phyloP scores from a whole-genome alignment of 37 sponge, comb jelly and placozoan species.

The Ephydatia muelleri region DNA sequence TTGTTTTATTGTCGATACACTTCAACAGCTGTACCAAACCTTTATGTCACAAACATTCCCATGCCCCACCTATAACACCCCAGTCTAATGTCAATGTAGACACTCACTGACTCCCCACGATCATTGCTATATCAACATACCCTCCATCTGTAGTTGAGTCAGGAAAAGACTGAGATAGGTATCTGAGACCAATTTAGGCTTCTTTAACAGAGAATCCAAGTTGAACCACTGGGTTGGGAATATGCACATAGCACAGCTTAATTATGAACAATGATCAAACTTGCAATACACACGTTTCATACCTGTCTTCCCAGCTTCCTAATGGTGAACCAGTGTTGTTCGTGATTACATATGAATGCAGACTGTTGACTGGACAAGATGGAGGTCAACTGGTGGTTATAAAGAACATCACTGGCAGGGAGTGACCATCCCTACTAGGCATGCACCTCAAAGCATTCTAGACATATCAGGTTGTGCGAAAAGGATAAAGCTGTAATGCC shows the following conservation, averaged over 20 bases:
- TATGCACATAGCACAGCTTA: too few relatives aligned
- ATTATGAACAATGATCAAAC: not conserved
- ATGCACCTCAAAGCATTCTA: not conserved
- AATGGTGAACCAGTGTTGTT: slow-evolving; percentile 91
- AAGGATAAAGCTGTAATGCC: not conserved
- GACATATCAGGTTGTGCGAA: not conserved
- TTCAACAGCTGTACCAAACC: not conserved
- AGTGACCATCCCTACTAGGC: slow-evolving; percentile 8
- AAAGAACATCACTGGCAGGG: not conserved
- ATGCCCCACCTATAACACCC: not conserved
- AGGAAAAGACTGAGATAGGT: slow-evolving; percentile 92
- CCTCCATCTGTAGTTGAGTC: slow-evolving; percentile 92
- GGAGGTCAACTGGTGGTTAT: not conserved
- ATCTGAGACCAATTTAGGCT: slow-evolving; percentile 82
- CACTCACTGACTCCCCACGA: not conserved
- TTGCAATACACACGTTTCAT: not conserved
- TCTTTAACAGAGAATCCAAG: slow-evolving; percentile 73
- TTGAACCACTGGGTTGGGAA: slow-evolving; percentile 86
- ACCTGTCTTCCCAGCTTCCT: slow-evolving; percentile 79
- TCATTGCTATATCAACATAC: slow-evolving; percentile 33
- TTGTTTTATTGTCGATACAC: not conserved
- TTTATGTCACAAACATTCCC: not conserved
- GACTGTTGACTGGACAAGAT: slow-evolving; percentile 38
- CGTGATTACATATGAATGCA: slow-evolving; percentile 95
- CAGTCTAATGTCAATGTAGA: not conserved